Percentiles rank a stretch among this genome's conserved stretches.
Conservation (phyloP, 92 coral and sea anemone species). For the Chrysogorgia sp. region DNA sequence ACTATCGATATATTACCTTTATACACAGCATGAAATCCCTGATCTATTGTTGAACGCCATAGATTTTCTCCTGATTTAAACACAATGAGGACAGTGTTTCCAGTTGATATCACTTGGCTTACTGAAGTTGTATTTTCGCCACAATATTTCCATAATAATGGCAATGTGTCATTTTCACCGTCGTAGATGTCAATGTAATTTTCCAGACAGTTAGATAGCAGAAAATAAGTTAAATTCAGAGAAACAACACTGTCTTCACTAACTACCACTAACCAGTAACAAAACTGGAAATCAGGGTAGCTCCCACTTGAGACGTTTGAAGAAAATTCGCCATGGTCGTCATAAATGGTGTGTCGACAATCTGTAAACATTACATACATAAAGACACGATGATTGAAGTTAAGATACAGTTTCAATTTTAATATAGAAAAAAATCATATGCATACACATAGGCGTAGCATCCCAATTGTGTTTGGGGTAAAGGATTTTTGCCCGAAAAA, state of each 20-base stretch:
- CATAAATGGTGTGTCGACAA: too few species aligned
- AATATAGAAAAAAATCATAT: too few species aligned
- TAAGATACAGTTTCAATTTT: too few species aligned
- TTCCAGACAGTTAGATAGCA: not conserved
- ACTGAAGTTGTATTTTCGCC: conserved; percentile 22
- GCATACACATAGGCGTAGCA: too few species aligned
- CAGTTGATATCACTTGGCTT: not conserved
- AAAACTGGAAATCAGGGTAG: not conserved
- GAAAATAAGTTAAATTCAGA: not conserved
- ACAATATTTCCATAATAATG: conserved; percentile 14
- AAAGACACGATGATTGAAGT: too few species aligned
- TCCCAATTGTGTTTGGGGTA: too few species aligned
- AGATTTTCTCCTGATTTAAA: conserved; percentile 27
- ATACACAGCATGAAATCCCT: conserved; percentile 19
- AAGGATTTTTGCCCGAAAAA: too few species aligned
- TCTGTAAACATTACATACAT: too few species aligned
- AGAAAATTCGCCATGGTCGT: too few species aligned
- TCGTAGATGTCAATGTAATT: not conserved
- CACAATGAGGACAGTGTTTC: conserved; percentile 4
- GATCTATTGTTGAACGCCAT: not conserved
- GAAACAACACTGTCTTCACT: not conserved
- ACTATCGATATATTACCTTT: too few species aligned
- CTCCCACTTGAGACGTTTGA: too few species aligned
- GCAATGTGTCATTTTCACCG: not conserved
- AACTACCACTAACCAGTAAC: not conserved